Evolutionary conservation across 2,888 invertebrate species (phyloP).

Genomic region (Drosophila conformis): DNA sequence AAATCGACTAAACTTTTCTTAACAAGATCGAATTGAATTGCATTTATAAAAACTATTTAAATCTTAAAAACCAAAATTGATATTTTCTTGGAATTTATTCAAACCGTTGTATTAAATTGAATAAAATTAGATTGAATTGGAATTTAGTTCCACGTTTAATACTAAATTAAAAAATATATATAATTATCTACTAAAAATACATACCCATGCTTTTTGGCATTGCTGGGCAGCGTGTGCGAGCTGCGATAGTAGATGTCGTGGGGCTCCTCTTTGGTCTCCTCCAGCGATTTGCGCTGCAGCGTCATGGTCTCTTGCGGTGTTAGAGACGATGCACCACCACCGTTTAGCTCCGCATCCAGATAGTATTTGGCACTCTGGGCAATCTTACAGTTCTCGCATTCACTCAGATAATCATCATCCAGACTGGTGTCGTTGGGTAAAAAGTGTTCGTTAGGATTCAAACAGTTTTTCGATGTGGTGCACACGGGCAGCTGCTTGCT

Average conservation of each 20-base stretch:
- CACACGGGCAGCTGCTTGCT: slow-evolving; percentile 84
- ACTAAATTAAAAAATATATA: not conserved
- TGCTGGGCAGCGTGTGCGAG: slow-evolving; percentile 88
- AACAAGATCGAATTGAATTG: not conserved
- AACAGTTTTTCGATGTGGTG: slow-evolving; percentile 85
- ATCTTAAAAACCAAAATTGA: not conserved
- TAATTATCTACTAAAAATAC: slow-evolving; percentile 32
- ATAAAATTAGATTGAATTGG: not conserved
- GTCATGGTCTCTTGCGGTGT: slow-evolving; percentile 89
- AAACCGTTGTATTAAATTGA: not conserved
- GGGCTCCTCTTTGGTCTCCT: slow-evolving; percentile 84
- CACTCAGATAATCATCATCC: slow-evolving; percentile 91
- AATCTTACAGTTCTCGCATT: slow-evolving; percentile 94
- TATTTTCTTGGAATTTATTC: not conserved
- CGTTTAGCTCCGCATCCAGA: slow-evolving; percentile 86
- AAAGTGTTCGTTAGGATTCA: slow-evolving; percentile 85
- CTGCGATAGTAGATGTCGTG: slow-evolving; percentile 87
- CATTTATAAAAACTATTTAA: not conserved
- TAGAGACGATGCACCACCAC: slow-evolving; percentile 77
- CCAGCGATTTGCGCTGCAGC: slow-evolving; percentile 86
- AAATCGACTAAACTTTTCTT: not conserved
- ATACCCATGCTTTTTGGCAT: slow-evolving; percentile 86
- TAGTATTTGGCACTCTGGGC: slow-evolving; percentile 89
- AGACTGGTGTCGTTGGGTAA: slow-evolving; percentile 85
- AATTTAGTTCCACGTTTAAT: not conserved